Conservation (phyloP, 2,113 vertebrate genomes). For the Anthoscopus minutus region DNA sequence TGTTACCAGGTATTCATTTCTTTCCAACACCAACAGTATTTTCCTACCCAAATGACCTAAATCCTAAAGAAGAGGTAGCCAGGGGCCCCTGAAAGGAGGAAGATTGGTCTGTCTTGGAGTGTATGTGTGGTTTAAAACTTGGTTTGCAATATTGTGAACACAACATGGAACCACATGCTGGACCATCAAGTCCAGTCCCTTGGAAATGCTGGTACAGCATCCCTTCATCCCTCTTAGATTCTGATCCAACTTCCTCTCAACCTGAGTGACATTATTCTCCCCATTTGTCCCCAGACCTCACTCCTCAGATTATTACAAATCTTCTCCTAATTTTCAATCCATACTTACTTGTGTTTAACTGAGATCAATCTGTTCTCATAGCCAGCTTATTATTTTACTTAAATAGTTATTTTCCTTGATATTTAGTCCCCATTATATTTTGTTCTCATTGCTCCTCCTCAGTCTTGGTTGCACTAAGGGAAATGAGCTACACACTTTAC, state of each 20-base stretch:
- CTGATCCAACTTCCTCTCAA: neutral
- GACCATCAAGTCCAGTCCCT: neutral
- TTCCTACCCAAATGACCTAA: neutral
- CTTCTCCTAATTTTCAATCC: neutral
- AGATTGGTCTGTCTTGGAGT: neutral
- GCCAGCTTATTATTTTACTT: neutral
- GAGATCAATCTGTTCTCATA: neutral
- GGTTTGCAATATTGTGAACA: neutral
- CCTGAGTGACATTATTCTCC: neutral
- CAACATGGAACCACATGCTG: neutral
- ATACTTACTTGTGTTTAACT: neutral
- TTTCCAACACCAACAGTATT: neutral
- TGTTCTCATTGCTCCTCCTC: neutral
- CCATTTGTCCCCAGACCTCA: neutral
- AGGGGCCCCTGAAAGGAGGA: neutral
- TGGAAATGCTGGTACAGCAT: neutral
- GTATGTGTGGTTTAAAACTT: neutral
- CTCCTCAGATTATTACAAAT: neutral
- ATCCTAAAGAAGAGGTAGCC: neutral
- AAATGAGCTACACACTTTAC: neutral
- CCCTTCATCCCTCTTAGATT: neutral
- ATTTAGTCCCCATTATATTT: neutral
- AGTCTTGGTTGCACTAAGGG: neutral
- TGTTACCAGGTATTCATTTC: slow-evolving; percentile 18
- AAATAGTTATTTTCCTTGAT: neutral